Evolutionary conservation across 2,113 vertebrate species (phyloP).

Genomic region (Phyllopteryx taeniolatus): DNA sequence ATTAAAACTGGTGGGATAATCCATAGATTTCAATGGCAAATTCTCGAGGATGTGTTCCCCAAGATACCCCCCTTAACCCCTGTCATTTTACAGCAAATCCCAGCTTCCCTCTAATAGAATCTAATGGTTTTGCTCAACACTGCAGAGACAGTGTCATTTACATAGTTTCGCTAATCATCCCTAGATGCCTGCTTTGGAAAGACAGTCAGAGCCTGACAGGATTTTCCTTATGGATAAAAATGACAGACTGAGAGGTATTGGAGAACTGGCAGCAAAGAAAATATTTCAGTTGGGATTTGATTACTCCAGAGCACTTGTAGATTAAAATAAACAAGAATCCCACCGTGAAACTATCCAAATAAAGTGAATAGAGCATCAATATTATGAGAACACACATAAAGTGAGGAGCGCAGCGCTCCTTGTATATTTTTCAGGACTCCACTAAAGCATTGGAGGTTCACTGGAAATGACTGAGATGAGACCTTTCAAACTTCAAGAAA

Average conservation of each 20-base stretch:
- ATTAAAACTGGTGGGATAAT: conserved; percentile 62
- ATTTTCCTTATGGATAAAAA: conserved; percentile 44
- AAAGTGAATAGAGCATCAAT: conserved; percentile 55
- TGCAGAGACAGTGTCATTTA: conserved; percentile 59
- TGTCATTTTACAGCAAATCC: conserved; percentile 23
- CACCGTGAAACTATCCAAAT: conserved; percentile 62
- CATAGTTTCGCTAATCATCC: conserved; percentile 68
- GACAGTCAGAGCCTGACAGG: conserved; percentile 25
- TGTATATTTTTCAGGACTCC: conserved; percentile 56
- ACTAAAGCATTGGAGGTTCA: conserved; percentile 27
- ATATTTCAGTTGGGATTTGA: conserved; percentile 70
- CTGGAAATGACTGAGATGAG: conserved; percentile 37
- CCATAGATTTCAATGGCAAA: conserved; percentile 63
- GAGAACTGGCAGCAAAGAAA: conserved; percentile 52
- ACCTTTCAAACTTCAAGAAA: conserved; percentile 44
- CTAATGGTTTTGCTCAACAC: conserved; percentile 51
- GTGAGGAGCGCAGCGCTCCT: conserved; percentile 37
- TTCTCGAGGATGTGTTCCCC: conserved; percentile 44
- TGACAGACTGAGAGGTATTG: conserved; percentile 33
- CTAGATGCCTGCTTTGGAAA: conserved; percentile 47
- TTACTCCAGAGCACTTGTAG: conserved; percentile 63
- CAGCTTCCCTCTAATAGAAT: conserved; percentile 24
- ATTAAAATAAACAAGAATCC: conserved; percentile 64
- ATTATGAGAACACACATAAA: conserved; percentile 63
- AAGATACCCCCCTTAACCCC: not conserved